Conservation (phyloP, 2,797 vertebrate genomes). For the Propithecus deckenii region DNA sequence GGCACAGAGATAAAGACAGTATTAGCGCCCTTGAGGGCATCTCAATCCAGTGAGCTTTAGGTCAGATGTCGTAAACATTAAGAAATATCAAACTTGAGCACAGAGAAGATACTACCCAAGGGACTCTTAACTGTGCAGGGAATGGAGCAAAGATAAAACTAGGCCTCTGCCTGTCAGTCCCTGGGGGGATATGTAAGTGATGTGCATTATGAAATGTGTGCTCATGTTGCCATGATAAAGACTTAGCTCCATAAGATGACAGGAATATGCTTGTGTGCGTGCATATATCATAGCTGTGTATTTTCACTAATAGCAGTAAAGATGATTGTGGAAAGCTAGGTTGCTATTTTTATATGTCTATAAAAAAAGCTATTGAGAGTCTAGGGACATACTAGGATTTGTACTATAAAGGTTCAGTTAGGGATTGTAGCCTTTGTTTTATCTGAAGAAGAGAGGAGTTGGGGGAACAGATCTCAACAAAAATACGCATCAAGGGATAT, state of each 20-base stretch:
- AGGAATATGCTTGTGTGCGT: background rate
- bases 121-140: background rate
- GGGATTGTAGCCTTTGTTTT: conserved; percentile 10
- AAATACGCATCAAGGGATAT: background rate
- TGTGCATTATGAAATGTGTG: no score
- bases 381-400: conserved; percentile 7
- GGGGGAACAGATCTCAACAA: background rate
- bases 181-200: background rate
- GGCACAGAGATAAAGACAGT: background rate
- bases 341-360: background rate
- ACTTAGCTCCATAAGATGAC: background rate
- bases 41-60: background rate
- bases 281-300: no score
- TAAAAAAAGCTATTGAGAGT: conserved; percentile 29
- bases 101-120: background rate
- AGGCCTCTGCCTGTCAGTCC: background rate
- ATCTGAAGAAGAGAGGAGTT: background rate
- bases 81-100: background rate
- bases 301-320: background rate
- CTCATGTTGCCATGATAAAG: background rate
- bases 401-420: background rate
- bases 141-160: background rate
- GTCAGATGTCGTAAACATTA: no score
- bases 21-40: background rate
- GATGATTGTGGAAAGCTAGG: background rate